Evolutionary conservation across 2,888 invertebrate genomes (phyloP), one percentile per base, ranked within the genome.

Genomic region (Dynastes tityus): DNA sequence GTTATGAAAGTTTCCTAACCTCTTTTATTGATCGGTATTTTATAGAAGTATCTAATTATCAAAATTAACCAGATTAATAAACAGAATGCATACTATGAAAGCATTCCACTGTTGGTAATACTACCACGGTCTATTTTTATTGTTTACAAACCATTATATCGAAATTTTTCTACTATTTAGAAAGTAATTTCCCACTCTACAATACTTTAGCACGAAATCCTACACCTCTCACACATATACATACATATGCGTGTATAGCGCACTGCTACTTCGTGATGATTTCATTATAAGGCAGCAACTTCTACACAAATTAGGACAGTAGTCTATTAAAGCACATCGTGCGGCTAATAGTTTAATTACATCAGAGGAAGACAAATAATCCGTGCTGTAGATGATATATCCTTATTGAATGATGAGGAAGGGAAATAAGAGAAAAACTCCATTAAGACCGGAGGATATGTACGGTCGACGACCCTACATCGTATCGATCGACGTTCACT

Each of bases 391-490:
- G 53, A 65, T 67, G 65, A 67, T 71, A 63, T 71, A 58, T 71
- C 77, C 71, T 77, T 45, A 77, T 76, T 71, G 65, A 78, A 78
- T 63, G 74, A 68, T 64, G 73, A 40, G 49, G 65, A 75, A 75
- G 73, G 68, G 79, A 78, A 79, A 67, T 75, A 78, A 80, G 80
- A 78, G 80, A 81, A 73, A 81, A 80, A 78, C 79, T 80, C 79
- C 78, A 80, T 77, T 80, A 79, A 80, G 79, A 61, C 78, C 75
- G 71, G 77, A 71, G 80, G 77, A 80, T 74, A 79, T 55, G 74
- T 79, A 71, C 81, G 82, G 82, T 82, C 82, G 82, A 80, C 82
- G 82, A 82, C 82, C 82, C 81, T 78, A 78, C 80, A 78, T 76
- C 77, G 75, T 80, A 82, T 82, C 81, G 82, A 82, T 82, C 82